Evolutionary conservation across 2,888 invertebrate genomes (phyloP).

Genomic region (Amorpha juglandis): DNA sequence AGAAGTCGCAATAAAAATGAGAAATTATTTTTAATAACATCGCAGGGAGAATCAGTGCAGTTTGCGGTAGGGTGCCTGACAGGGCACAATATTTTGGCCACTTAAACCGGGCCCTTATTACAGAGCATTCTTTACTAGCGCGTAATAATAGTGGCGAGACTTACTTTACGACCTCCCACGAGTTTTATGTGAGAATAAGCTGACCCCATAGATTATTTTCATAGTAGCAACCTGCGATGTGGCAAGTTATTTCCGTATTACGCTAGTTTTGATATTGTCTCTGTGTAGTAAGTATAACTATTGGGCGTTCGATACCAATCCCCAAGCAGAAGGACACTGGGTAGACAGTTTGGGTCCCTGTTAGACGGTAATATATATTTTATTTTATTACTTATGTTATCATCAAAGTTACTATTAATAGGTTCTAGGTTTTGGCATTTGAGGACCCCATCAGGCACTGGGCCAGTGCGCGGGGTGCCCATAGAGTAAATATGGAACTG

Average conservation of each 20-base stretch:
- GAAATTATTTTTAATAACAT: slow-evolving; percentile 84
- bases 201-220: slow-evolving; percentile 34
- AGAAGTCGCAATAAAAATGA: slow-evolving; percentile 79
- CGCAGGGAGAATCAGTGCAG: slow-evolving; percentile 47
- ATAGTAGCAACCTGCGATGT: not conserved
- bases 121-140: slow-evolving; percentile 68
- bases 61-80: slow-evolving; percentile 57
- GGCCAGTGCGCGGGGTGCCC: too few species aligned
- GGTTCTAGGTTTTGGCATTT: too few species aligned
- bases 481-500: too few species aligned
- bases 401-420: too few species aligned
- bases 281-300: not conserved
- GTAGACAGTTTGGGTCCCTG: too few species aligned
- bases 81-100: slow-evolving; percentile 70
- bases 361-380: too few species aligned
- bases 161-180: slow-evolving; percentile 69
- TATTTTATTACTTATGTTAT: too few species aligned
- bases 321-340: too few species aligned
- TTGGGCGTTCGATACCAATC: not conserved
- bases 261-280: not conserved
- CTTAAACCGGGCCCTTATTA: slow-evolving; percentile 68
- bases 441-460: too few species aligned
- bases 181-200: slow-evolving; percentile 65
- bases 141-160: slow-evolving; percentile 70
- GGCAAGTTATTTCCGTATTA: not conserved